phyloP scores from a whole-genome alignment of 2,113 vertebrate species.

The Calidris pugnax region DNA sequence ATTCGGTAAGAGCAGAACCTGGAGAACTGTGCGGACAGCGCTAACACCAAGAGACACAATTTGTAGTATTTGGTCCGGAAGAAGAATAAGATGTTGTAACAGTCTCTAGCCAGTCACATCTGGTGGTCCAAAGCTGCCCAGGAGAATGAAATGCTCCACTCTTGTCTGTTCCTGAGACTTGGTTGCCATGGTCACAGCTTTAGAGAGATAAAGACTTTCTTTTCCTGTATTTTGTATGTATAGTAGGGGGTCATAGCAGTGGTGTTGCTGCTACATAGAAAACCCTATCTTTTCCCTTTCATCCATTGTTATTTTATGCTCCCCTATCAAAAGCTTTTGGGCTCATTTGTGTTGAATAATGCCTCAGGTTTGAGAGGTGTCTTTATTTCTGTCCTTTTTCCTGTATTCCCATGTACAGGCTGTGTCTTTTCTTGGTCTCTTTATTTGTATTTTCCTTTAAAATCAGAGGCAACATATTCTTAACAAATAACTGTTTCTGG shows the following conservation, averaged over 20 bases:
- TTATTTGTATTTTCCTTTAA: neutral
- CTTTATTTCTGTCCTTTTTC: neutral
- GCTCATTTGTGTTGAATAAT: neutral
- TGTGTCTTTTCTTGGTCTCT: neutral
- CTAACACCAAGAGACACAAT: slow-evolving; percentile 6
- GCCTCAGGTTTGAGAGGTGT: neutral
- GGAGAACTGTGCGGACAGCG: neutral
- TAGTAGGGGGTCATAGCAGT: neutral
- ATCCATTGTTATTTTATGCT: neutral
- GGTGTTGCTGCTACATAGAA: neutral
- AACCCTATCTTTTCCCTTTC: neutral
- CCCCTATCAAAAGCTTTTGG: neutral
- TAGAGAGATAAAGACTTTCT: slow-evolving; percentile 47
- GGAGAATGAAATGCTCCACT: slow-evolving; percentile 41
- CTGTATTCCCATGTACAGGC: neutral
- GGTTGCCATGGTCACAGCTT: slow-evolving; percentile 66
- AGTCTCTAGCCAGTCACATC: neutral
- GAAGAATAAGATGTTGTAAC: slow-evolving; percentile 23
- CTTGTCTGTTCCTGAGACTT: slow-evolving; percentile 36
- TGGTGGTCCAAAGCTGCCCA: slow-evolving; percentile 32
- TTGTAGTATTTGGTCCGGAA: slow-evolving; percentile 41
- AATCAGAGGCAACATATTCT: neutral
- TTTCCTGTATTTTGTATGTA: slow-evolving; percentile 19
- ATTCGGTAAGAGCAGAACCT: neutral
- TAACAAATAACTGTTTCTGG: neutral